These are phyloP conservation scores for Microtus montanus DNA, from an alignment of 2,113 vertebrate species.

Conservation along the genomic window DNA sequence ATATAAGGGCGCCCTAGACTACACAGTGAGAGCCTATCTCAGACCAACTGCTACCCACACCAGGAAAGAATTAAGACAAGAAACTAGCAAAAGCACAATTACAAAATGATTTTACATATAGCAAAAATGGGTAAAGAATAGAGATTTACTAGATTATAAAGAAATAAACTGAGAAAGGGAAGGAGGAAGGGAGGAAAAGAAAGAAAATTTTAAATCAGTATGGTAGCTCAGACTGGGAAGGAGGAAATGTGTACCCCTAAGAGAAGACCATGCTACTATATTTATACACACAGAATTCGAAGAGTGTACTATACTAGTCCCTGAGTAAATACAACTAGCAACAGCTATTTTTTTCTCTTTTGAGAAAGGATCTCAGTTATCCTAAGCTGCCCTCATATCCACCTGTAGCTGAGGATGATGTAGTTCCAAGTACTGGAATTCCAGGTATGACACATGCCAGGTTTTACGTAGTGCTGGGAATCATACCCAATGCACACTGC, in stretches of 20 bases:
- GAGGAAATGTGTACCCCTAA: neutral
- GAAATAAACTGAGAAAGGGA: neutral
- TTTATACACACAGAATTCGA: constrained; percentile 14
- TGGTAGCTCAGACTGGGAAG: neutral
- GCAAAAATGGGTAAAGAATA: constrained; percentile 36
- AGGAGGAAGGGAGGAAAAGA: neutral
- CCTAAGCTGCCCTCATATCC: neutral
- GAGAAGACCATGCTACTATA: neutral
- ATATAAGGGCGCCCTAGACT: neutral
- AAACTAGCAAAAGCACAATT: constrained; percentile 22
- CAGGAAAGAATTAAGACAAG: neutral
- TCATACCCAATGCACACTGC: neutral
- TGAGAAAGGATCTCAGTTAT: neutral
- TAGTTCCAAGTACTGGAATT: neutral
- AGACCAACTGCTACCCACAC: neutral
- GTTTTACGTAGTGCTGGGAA: neutral
- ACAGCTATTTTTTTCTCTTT: neutral
- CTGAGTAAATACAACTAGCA: neutral
- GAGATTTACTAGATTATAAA: constrained; percentile 45
- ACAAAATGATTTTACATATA: neutral
- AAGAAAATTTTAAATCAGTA: neutral
- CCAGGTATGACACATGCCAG: neutral
- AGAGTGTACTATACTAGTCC: neutral
- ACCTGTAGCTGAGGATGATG: neutral
- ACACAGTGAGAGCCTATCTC: neutral